Evolutionary conservation across 2,797 vertebrate genomes (phyloP), one percentile per base, ranked within the genome.

Genomic region (Ctenosaura bakeri): DNA sequence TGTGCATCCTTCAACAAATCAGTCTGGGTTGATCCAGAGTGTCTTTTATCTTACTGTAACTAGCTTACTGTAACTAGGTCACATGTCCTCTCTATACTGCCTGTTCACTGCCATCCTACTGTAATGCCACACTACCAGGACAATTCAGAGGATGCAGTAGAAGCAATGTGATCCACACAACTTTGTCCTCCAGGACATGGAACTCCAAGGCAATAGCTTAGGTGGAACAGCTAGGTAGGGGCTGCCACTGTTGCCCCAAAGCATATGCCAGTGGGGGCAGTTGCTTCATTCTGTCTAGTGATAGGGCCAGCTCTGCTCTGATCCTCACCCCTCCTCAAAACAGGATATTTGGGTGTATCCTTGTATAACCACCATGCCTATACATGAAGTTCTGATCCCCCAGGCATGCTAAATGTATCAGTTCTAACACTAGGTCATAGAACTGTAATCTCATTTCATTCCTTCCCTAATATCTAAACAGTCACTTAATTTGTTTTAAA

Each of bases 401-500:
- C 18, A 46, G 71, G 29, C 24, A 6, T 83, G 69, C 35, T 76
- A 83, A 83, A 89, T 52, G 59, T 74, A 26, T 54, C 22, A 71
- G 78, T 52, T 24, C 62, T 69, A 71, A 71, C 18, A 24, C 46
- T 78, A 12, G 50, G 10, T 42, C 79, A 59, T 42, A 88, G 66
- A 88, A 83, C 56, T n/a, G n/a, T 26, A 64, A 83, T 83, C 9
- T 83, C 59, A 73, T 83, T 88, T 38, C 35, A 82, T 73, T 88
- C 66, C 52, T 82, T 82, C 24, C n/a, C 46, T 73, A 82, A 73
- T 54, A 89, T 86, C 69, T 92, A 89, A 89, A 83, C 85, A 18
- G 29, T 83, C 83, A 69, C 56, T 94, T 91, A 92, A 84, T 46
- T 87, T 66, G 38, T 89, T 66, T 73, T 35, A 59, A 87, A 79